Evolutionary conservation across 2,113 vertebrate genomes (phyloP), one percentile per base, ranked within the genome.

Genomic region (Pygoscelis adeliae): DNA sequence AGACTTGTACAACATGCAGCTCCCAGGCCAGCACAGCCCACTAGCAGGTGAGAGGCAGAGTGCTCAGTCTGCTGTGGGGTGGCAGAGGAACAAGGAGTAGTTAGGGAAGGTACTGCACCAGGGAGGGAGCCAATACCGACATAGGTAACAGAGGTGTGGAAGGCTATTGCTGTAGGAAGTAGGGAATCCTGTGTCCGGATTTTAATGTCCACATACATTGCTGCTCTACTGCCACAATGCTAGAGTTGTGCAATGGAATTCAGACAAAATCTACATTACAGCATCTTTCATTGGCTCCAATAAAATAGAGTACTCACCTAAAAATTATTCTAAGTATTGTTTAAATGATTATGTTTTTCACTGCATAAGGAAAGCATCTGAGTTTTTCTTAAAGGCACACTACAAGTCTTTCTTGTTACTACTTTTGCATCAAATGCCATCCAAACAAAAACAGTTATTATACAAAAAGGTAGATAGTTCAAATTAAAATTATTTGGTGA

Each of bases 51-150:
- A 46, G 61, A 40, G 55, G 49, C 34, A 47, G 30, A 32, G 50
- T 3, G 34, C 7, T n/a, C 69, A 15, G 13, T 2, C 40, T 74
- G 55, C 50, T 62, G 42, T 4, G 21, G n/a, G 13, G 27, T 29
- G 23, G 46, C 30, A 88, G 47, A 89, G 19, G 32, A 71, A 67
- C 56, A 58, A 58, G 49, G 30, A 47, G n/a, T 2, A 70, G 15
- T 19, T 27, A 22, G 25, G 47, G 56, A 74, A 80, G 38, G 40
- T 10, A 20, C 29, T 21, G 19, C 15, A 84, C 5, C 29, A 26
- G 0, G 1, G 8, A 63, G 16, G 29, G 10, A 70, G 21, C 26
- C 3, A n/a, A 30, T 20, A 42, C 10, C 0, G 0, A 21, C 3
- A 0, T 3, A 14, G 36, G 9, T 6, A 36, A 52, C 25, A 63